Evolutionary conservation across 2,113 vertebrate genomes (phyloP).

Genomic region (Triplophysa tibetana): DNA sequence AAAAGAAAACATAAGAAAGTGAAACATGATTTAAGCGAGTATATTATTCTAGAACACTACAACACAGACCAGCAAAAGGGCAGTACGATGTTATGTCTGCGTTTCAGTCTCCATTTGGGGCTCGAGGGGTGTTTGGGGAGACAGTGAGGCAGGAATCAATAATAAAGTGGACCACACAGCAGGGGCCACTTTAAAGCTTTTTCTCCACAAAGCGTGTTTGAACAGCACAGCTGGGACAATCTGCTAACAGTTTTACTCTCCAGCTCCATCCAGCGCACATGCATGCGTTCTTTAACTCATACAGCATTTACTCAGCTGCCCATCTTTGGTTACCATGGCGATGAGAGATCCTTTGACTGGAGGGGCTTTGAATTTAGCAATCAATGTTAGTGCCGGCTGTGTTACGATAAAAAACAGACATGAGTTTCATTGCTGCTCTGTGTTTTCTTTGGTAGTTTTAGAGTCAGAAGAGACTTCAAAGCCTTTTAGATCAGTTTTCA

Average conservation of each 20-base stretch:
- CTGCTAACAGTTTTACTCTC: constrained; percentile 27
- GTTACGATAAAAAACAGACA: constrained; percentile 31
- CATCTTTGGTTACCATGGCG: constrained; percentile 26
- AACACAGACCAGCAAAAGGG: not conserved
- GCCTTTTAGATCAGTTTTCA: not conserved
- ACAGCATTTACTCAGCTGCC: constrained; percentile 13
- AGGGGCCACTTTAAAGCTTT: constrained; percentile 35
- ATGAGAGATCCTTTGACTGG: not conserved
- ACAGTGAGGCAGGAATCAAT: constrained; percentile 46
- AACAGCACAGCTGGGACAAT: constrained; percentile 40
- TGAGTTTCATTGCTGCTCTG: not conserved
- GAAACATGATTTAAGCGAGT: not conserved
- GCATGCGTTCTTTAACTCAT: not conserved
- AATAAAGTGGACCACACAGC: constrained; percentile 48
- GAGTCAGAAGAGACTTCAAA: not conserved
- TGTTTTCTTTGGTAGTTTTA: not conserved
- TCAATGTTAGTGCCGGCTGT: constrained; percentile 26
- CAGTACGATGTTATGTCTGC: not conserved
- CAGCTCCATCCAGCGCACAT: constrained; percentile 3
- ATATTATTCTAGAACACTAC: not conserved
- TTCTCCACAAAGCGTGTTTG: constrained; percentile 38
- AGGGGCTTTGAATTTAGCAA: constrained; percentile 28
- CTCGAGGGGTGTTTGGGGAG: constrained; percentile 21
- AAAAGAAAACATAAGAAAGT: not conserved
- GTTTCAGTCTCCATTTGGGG: constrained; percentile 17